Conservation (phyloP, 2,113 vertebrate species). For the Stegastes partitus region DNA sequence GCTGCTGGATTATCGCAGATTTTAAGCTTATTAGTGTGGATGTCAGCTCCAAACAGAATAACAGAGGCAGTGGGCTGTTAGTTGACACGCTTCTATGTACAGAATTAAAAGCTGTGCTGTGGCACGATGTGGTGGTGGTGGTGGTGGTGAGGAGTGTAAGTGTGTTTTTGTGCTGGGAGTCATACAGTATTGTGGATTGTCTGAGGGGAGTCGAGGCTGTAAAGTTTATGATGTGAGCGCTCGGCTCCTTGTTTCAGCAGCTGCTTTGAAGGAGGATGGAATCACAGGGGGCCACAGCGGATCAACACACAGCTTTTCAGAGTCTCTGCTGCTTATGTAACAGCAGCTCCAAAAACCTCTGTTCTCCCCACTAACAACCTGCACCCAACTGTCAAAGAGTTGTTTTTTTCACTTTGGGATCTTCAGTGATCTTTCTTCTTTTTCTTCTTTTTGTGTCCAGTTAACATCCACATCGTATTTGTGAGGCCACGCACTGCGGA, state of each 20-base stretch:
- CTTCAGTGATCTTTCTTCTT: neutral
- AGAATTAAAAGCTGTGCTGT: constrained; percentile 26
- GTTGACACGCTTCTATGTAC: constrained; percentile 14
- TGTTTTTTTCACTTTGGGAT: constrained; percentile 15
- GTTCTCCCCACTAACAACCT: constrained; percentile 62
- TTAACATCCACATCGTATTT: too few relatives aligned
- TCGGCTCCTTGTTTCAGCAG: constrained; percentile 52
- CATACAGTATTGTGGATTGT: constrained; percentile 36
- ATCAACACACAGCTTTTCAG: constrained; percentile 66
- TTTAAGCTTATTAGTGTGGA: constrained; percentile 42
- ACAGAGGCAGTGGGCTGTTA: constrained; percentile 9
- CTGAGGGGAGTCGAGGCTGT: constrained; percentile 40
- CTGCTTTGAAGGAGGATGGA: constrained; percentile 67
- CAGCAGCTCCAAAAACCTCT: constrained; percentile 53
- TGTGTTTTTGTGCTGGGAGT: neutral
- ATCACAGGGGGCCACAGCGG: constrained; percentile 56
- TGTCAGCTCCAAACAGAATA: constrained; percentile 15
- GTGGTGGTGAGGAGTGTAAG: constrained; percentile 3
- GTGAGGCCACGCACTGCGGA: neutral
- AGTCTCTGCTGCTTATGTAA: constrained; percentile 73
- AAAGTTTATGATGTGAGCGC: constrained; percentile 53
- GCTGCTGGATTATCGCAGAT: constrained; percentile 17
- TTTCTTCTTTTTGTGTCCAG: constrained; percentile 4
- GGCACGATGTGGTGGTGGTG: neutral
- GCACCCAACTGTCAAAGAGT: constrained; percentile 34